Percentiles rank a stretch among this genome's conserved stretches.
These are phyloP conservation scores for Dimorphilus gyrociliatus DNA, from an alignment of 2,888 invertebrate genomes.

Conservation along the genomic window DNA sequence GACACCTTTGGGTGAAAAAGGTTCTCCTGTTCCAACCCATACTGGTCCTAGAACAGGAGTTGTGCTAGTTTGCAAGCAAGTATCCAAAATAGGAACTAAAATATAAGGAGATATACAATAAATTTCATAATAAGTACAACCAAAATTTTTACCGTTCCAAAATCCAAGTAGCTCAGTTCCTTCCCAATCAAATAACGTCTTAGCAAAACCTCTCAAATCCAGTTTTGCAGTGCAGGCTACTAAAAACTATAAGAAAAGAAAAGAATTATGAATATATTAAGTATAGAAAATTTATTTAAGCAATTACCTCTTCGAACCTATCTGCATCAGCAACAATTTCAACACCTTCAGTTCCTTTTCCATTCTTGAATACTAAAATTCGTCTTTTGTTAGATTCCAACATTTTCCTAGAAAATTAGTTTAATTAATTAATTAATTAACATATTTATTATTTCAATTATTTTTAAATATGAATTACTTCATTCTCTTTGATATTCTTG, in stretches of 20 bases:
- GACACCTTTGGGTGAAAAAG: conserved; percentile 33
- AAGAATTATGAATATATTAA: background rate
- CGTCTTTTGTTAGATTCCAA: conserved; percentile 25
- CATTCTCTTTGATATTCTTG: conserved; percentile 26
- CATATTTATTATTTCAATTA: background rate
- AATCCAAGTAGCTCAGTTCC: conserved; percentile 27
- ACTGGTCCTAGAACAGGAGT: conserved; percentile 33
- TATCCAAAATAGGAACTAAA: conserved; percentile 31
- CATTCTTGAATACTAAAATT: conserved; percentile 32
- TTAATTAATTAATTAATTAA: background rate
- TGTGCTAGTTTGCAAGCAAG: conserved; percentile 24
- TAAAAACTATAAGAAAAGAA: conserved; percentile 22
- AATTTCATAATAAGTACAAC: conserved; percentile 1
- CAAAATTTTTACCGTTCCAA: conserved; percentile 16
- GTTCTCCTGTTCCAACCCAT: conserved; percentile 35
- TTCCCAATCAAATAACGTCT: conserved; percentile 30
- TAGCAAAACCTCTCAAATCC: conserved; percentile 23
- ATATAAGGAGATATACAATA: conserved; percentile 3
- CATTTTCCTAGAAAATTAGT: conserved; percentile 14
- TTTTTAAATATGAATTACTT: conserved; percentile 13
- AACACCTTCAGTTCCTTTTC: conserved; percentile 23
- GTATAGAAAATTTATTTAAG: background rate
- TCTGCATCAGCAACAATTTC: conserved; percentile 30
- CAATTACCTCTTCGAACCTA: conserved; percentile 26
- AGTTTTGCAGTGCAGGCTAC: conserved; percentile 27